Evolutionary conservation across 2,888 invertebrate genomes (phyloP).

Genomic region (Yponomeuta cagnagella): DNA sequence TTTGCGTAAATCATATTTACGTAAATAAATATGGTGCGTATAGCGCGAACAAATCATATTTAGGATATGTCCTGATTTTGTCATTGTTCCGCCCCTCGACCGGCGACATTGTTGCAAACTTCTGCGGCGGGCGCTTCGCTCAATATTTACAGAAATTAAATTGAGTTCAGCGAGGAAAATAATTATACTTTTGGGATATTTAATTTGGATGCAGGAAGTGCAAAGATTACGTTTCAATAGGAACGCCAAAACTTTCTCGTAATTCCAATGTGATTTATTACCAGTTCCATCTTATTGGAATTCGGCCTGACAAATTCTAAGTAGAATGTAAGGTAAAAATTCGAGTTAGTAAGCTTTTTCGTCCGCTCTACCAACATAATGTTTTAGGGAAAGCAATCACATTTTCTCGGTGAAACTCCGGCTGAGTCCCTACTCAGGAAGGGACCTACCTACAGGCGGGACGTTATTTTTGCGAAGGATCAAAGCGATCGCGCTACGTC

Average conservation of each 20-base stretch:
- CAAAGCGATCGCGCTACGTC: slow-evolving; percentile 54
- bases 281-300: not conserved
- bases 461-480: slow-evolving; percentile 63
- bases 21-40: too few relatives aligned
- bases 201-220: not conserved
- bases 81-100: slow-evolving; percentile 32
- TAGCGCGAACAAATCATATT: slow-evolving; percentile 36
- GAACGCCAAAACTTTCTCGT: not conserved
- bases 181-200: not conserved
- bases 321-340: not conserved
- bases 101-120: not conserved
- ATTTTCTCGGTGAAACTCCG: slow-evolving; percentile 38
- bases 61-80: slow-evolving; percentile 31
- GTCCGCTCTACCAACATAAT: not conserved
- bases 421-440: slow-evolving; percentile 29
- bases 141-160: slow-evolving; percentile 14
- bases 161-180: not conserved
- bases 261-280: not conserved
- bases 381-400: slow-evolving; percentile 38
- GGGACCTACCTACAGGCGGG: slow-evolving; percentile 22
- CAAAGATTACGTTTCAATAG: not conserved
- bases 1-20: slow-evolving; percentile 26
- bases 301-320: not conserved
- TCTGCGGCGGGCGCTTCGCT: slow-evolving; percentile 9
- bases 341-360: not conserved